Base-by-base conservation (phyloP, 2,888 invertebrate species). In the Lithophane leautieri region DNA sequence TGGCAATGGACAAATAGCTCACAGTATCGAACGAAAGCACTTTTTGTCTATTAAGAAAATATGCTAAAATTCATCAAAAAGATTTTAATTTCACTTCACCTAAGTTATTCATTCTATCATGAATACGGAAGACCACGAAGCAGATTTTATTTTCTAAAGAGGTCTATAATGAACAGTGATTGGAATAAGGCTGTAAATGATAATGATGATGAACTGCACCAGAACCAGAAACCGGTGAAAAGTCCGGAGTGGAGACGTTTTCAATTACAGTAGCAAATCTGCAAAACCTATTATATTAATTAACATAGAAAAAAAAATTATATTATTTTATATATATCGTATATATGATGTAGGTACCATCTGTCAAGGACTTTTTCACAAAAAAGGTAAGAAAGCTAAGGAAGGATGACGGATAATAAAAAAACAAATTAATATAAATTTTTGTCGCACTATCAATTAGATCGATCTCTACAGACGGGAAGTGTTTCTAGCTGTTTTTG, bases 401-500 rank as follows among this genome's bases (percentile, higher is more conserved):
- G 14, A 42, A 42, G 12, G 0, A 65, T 4, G 9, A 3, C 0
- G 6, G 2, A n/a, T 2, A 54, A 11, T 28, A 28, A 60, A 40
- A 65, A 73, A 80, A 44, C 40, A 44, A 50, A 70, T 72, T 12
- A 61, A 19, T 72, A 47, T 61, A 58, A 61, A 73, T 66, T 54
- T 14, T 72, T 54, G 54, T 42, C 54, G 22, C 65, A 25, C 2
- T 73, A 73, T 80, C 80, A 78, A 28, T 60, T 52, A 70, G 52
- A 70, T 81, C 25, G 52, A 80, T 82, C 60, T 76, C 12, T 61
- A 63, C 25, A 28, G 28, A 62, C 76, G 25, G 79, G 79, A 80
- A 82, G 52, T 68, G 58, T 47, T 58, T 47, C 44, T 56, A 60
- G 34, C 12, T 28, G 54, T 67, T 80, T 76, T 80, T 80, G 70